Evolutionary conservation across 2,113 vertebrate species (phyloP).

Genomic region (Petaurus breviceps): DNA sequence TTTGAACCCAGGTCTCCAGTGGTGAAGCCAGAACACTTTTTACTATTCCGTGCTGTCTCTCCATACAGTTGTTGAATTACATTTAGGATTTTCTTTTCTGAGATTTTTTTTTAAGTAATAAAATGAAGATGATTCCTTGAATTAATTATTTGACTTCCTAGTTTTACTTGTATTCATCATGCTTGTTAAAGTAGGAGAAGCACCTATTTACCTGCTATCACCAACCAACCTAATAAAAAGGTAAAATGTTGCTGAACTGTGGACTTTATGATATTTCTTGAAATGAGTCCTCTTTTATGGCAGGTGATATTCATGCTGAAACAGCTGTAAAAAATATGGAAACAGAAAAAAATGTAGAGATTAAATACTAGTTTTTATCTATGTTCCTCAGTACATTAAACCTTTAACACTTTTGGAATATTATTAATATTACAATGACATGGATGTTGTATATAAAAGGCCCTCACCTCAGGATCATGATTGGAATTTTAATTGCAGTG

Average conservation of each 20-base stretch:
- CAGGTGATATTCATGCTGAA: conserved; percentile 64
- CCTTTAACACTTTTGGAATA: conserved; percentile 70
- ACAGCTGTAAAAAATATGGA: conserved; percentile 69
- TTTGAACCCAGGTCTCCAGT: background rate
- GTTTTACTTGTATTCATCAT: conserved; percentile 5
- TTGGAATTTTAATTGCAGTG: conserved; percentile 61
- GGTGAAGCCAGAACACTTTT: background rate
- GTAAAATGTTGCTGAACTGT: conserved; percentile 59
- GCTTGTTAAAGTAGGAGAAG: conserved; percentile 29
- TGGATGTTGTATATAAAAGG: conserved; percentile 52
- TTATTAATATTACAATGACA: conserved; percentile 38
- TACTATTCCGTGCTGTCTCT: background rate
- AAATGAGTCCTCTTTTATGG: conserved; percentile 69
- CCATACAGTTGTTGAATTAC: conserved; percentile 37
- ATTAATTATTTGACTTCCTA: conserved; percentile 48
- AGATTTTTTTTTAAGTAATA: conserved; percentile 14
- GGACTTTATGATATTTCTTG: conserved; percentile 62
- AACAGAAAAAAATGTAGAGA: conserved; percentile 67
- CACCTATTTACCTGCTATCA: conserved; percentile 53
- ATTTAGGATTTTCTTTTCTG: conserved; percentile 37
- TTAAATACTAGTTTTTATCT: conserved; percentile 71
- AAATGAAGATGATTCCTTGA: conserved; percentile 45
- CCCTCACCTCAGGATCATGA: conserved; percentile 43
- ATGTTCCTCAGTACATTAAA: conserved; percentile 51
- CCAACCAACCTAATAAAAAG: conserved; percentile 69